Conservation (phyloP, 1,140 invertebrate genomes). For the Cheumatopsyche charites region DNA sequence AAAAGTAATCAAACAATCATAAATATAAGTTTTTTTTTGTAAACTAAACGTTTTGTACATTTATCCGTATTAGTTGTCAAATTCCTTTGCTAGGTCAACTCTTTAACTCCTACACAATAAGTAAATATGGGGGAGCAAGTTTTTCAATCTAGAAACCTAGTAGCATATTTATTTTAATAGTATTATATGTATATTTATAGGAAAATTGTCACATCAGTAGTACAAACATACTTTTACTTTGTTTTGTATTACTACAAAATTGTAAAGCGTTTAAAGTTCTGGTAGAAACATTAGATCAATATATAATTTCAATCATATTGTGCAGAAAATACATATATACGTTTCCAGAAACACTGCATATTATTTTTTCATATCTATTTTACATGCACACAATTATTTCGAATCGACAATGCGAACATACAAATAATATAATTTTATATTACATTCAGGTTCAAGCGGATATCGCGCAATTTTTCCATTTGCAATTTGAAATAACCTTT, state of each 20-base stretch:
- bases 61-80: too few species aligned
- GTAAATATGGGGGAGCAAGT: background rate
- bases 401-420: background rate
- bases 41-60: too few species aligned
- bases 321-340: background rate
- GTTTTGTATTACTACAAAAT: too few species aligned
- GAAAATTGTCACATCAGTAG: too few species aligned
- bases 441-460: conserved; percentile 2
- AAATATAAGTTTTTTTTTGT: too few species aligned
- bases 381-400: background rate
- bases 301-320: too few species aligned
- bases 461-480: background rate
- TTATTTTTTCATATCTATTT: background rate
- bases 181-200: conserved; percentile 1
- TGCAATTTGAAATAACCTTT: background rate
- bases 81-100: conserved; percentile 20
- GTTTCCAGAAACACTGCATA: background rate
- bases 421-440: background rate
- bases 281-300: too few species aligned
- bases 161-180: conserved; percentile 10
- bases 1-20: too few species aligned
- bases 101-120: conserved; percentile 13
- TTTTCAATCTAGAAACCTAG: conserved; percentile 25
- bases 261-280: too few species aligned
- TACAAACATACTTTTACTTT: too few species aligned